Conservation (phyloP, 2,888 invertebrate species). For the Metallyticus violacea region DNA sequence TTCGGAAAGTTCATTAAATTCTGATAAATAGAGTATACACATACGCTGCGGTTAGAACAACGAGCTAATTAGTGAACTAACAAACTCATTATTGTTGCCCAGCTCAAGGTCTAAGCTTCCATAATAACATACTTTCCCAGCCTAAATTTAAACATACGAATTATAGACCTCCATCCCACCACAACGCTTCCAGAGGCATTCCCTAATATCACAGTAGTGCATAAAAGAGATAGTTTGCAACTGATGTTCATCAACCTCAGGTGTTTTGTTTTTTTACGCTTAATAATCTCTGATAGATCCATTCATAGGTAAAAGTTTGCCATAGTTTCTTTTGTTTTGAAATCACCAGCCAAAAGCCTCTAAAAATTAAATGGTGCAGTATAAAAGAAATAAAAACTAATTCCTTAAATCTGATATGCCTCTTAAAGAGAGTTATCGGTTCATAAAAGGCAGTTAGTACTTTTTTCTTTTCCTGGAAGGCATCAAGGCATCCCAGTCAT, state of each 20-base stretch:
- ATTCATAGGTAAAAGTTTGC: too few species aligned
- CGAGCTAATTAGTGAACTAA: neutral
- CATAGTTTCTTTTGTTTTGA: too few species aligned
- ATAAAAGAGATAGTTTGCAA: neutral
- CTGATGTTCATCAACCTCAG: neutral
- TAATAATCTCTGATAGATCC: too few species aligned
- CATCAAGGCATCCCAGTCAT: too few species aligned
- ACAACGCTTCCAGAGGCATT: neutral
- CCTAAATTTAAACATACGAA: neutral
- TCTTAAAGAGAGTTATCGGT: too few species aligned
- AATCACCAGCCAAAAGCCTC: too few species aligned
- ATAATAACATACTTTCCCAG: neutral
- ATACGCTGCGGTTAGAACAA: neutral
- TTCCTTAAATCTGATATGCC: too few species aligned
- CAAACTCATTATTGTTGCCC: neutral
- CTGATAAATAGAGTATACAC: neutral
- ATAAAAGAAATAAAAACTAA: too few species aligned
- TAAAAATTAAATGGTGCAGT: too few species aligned
- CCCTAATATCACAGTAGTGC: neutral
- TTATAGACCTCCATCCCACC: neutral
- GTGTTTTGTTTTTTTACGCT: too few species aligned
- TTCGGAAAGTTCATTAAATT: neutral
- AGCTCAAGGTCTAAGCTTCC: neutral
- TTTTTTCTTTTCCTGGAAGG: too few species aligned
- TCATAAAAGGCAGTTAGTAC: too few species aligned